Base-by-base conservation (phyloP, 2,797 vertebrate genomes). In the Acestrorhynchus altus region DNA sequence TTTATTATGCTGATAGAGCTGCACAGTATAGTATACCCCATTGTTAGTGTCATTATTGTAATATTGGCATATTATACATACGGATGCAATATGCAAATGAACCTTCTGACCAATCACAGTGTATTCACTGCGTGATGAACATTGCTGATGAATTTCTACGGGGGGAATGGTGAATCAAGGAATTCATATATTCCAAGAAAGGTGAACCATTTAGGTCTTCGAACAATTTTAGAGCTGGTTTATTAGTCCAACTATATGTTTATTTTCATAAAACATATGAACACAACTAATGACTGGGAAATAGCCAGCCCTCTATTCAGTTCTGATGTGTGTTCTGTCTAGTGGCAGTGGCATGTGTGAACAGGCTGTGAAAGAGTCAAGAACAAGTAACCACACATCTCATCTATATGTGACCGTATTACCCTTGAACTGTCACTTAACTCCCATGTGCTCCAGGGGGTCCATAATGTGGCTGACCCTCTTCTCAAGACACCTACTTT, bases 361-460 rank as follows among this genome's bases (percentile, higher is more conserved):
- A 66, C 49, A 73, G 28, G 44, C 71, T 39, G 31, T 64, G 35
- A 35, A 8, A 24, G 31, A 20, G n/a, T 63, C 31, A 64, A 8
- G 47, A 73, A 35, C 10, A 4, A 64, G 56, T 54, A 57, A 42
- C 57, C 47, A 24, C 59, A 54, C 26, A 39, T 40, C 13, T 12
- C 26, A 39, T 46, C 35, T 28, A 39, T 26, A 22, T 16, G 28
- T 76, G 74, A 69, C 52, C 42, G 6, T 20, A 20, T 11, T 64
- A 39, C 35, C 40, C 20, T 76, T 67, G 52, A 60, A 12, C 28
- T 60, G 4, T 16, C 42, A 24, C 26, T 47, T 24, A 31, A 24
- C n/a, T 22, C 13, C 67, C 4, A 47, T 59, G 47, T 42, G 52
- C 22, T 76, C 47, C 16, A 60, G 54, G 2, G 56, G 40, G 66